Percentiles rank a stretch among this genome's conserved stretches.
Conservation (phyloP, 2,888 invertebrate genomes). For the Phortica okadai region DNA sequence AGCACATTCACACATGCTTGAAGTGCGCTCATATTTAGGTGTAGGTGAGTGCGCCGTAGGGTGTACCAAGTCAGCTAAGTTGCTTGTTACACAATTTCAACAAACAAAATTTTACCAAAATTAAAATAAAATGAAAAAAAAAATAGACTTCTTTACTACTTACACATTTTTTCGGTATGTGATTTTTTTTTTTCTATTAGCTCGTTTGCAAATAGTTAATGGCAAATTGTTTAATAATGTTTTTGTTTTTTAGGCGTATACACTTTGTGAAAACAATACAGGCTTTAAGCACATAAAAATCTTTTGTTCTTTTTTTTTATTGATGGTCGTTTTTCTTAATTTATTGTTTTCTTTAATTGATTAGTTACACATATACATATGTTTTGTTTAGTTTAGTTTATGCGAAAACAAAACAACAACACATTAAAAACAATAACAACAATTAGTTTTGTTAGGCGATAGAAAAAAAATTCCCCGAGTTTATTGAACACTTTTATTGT, state of each 20-base stretch:
- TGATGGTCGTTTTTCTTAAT: neutral
- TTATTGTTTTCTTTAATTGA: neutral
- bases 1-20: neutral
- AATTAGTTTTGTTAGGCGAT: slow-evolving; percentile 30
- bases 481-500: slow-evolving; percentile 61
- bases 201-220: neutral
- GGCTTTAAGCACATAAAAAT: no score
- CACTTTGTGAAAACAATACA: neutral
- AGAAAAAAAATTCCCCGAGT: slow-evolving; percentile 58
- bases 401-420: neutral
- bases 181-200: neutral
- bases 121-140: neutral
- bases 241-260: neutral
- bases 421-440: slow-evolving; percentile 35
- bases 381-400: neutral
- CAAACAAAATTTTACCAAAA: neutral
- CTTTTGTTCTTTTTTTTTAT: no score
- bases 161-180: slow-evolving; percentile 17
- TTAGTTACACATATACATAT: slow-evolving; percentile 40
- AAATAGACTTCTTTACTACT: neutral
- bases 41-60: no score
- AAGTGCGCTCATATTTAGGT: neutral
- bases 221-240: no score
- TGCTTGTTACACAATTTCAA: neutral
- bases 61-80: neutral